phyloP scores from a whole-genome alignment of 2,888 invertebrate genomes.

The Clepsis dumicolana region DNA sequence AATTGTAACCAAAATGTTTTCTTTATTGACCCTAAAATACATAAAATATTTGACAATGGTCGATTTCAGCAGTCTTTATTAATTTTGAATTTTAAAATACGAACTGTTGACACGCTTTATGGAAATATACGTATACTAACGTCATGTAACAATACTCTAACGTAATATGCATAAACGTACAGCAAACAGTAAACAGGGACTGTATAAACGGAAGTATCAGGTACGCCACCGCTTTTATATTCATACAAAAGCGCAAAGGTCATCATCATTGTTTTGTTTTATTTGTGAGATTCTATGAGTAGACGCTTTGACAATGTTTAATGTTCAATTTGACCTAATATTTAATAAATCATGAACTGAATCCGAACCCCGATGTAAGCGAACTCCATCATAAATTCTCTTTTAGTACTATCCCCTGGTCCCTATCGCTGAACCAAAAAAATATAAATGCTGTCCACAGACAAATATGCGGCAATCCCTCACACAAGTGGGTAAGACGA shows the following conservation, averaged over 20 bases:
- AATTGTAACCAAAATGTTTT: too few relatives aligned
- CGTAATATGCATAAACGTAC: slow-evolving; percentile 62
- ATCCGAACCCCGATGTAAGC: slow-evolving; percentile 4
- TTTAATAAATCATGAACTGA: slow-evolving; percentile 6
- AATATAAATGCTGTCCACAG: slow-evolving; percentile 86
- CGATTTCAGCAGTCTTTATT: too few relatives aligned
- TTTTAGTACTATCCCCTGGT: slow-evolving; percentile 60
- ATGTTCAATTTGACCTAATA: neutral
- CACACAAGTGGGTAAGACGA: slow-evolving; percentile 86
- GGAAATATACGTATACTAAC: slow-evolving; percentile 24
- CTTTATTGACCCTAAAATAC: too few relatives aligned
- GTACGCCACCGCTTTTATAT: slow-evolving; percentile 73
- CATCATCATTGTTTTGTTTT: slow-evolving; percentile 57
- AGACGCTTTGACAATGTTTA: neutral
- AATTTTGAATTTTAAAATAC: too few relatives aligned
- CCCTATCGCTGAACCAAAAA: slow-evolving; percentile 75
- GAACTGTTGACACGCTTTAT: neutral
- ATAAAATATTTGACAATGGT: too few relatives aligned
- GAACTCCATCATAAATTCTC: slow-evolving; percentile 59
- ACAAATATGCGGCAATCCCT: slow-evolving; percentile 85
- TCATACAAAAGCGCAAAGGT: slow-evolving; percentile 67
- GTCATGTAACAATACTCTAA: slow-evolving; percentile 44
- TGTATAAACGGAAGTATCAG: slow-evolving; percentile 79
- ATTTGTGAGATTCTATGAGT: neutral
- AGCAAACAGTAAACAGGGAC: slow-evolving; percentile 66